Evolutionary conservation across 2,797 vertebrate genomes (phyloP).

Genomic region (Neoniphon sammara): DNA sequence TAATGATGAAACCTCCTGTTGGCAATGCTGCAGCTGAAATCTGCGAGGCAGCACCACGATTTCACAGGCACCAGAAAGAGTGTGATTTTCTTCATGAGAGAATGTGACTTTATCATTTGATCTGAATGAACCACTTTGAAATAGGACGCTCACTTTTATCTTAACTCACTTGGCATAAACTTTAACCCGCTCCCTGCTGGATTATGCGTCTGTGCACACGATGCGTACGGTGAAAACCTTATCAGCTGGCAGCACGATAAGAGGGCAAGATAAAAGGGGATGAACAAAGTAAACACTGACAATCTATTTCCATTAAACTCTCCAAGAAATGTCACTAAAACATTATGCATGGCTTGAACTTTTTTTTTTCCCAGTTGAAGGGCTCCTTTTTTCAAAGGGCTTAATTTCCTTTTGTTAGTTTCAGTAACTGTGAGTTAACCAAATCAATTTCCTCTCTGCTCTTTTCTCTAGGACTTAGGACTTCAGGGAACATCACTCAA

Average conservation of each 20-base stretch:
- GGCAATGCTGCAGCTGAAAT: constrained; percentile 1
- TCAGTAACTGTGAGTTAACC: constrained; percentile 1
- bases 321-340: constrained; percentile 39
- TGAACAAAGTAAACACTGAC: constrained; percentile 58
- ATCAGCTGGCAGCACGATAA: constrained; percentile 47
- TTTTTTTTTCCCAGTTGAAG: constrained; percentile 11
- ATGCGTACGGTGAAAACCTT: constrained; percentile 27
- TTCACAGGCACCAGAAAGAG: not conserved
- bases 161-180: too few relatives aligned
- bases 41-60: not conserved
- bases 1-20: not conserved
- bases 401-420: not conserved
- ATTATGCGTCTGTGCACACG: constrained; percentile 1
- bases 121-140: not conserved
- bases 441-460: constrained; percentile 7
- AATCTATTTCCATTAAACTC: constrained; percentile 47
- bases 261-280: constrained; percentile 44
- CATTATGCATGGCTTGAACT: constrained; percentile 13
- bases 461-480: constrained; percentile 86
- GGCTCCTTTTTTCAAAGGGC: constrained; percentile 9
- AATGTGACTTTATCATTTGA: constrained; percentile 4
- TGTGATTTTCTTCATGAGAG: constrained; percentile 18
- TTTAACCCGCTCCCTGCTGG: not conserved
- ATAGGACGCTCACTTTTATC: not conserved
- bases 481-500: constrained; percentile 90